Base-by-base conservation (phyloP, 2,797 vertebrate species). In the Xiphorhynchus erythropygius region DNA sequence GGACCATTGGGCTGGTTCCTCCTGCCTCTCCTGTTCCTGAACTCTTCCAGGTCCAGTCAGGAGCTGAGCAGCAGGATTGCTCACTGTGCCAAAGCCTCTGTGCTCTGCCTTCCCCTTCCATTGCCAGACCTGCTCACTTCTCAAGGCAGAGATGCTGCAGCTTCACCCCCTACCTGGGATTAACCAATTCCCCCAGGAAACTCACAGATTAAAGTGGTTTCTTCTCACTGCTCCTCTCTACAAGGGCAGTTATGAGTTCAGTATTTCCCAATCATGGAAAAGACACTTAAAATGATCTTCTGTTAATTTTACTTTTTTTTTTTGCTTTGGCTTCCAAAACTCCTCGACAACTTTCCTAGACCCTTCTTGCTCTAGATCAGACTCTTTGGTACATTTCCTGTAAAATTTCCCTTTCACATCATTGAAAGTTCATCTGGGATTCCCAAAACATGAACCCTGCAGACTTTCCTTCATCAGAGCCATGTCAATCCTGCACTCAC, bases 1-100 rank as follows among this genome's bases (percentile, higher is more conserved):
- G 91, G 94, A 95, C 97, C 96, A 30, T 98, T 93, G 69, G 91
- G 95, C 96, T 91, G 86, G 90, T 93, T 39, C 55, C 22, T 76
- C 62, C 50, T 77, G 49, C 32, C n/a, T 60, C 35, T 77, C 18
- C 39, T 83, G 44, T 39, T n/a, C 35, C 46, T 70, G 18, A 50
- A 19, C 53, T 69, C 60, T 56, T 46, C 50, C 39, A 65, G 55
- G 33, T 11, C 12, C 46, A 18, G 25, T 7, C 41, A 14, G 68
- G 76, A 14, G 14, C 23, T 49, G 70, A 91, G 91, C 64, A 69
- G 41, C 30, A 44, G 64, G 46, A 33, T 44, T 17, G 10, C 17
- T 44, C 52, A 37, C 46, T 32, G 21, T 12, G 62, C 33, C 47
- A 32, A 46, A 46, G 44, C 44, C 44, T 46, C 57, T 8, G 13